Base-by-base conservation (phyloP, 1,140 invertebrate genomes). In the Tetramorium simillimum region DNA sequence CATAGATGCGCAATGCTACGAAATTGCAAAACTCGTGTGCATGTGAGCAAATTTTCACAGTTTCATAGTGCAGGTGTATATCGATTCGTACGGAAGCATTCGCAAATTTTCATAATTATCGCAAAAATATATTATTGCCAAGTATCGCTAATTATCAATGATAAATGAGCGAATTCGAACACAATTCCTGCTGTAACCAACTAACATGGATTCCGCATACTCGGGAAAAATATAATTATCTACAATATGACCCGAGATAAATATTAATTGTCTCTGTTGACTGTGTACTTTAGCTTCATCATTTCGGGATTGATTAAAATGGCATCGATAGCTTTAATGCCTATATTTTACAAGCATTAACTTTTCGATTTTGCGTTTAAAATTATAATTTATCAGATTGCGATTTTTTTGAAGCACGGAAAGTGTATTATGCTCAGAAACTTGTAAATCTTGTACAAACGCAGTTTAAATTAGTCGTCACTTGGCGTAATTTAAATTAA, bases 101-200 rank as follows among this genome's bases (percentile, higher is more conserved):
- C 40, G 10, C 46, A 81, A 69, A 49, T 81, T 69, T 46, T 49
- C 46, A 69, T 40, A 81, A 81, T 80, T 70, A 81, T 53, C 62
- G 63, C 77, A 69, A 81, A 81, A 81, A 46, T 46, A 40, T 62
- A 14, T 62, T 43, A 62, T 51, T 37, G n/a, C 28, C 43, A n/a
- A 14, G 24, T 21, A 53, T 56, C 33, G 63, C 63, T 65, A 81
- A 81, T 81, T 81, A 69, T 21, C 21, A 0, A 28, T 70, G 43
- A 80, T 67, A 80, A 80, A 80, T 60, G 46, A 81, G 21, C 46
- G 18, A 81, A 53, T 56, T 70, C 33, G 49, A 56, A n/a, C 16
- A 21, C 51, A 56, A 60, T 43, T 81, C 21, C 14, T 16, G 14
- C n/a, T n/a, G 51, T 58, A 73, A 49, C 18, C 60, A 62, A 62